phyloP scores from a whole-genome alignment of 2,888 invertebrate genomes.

The Syrista parreyssii region DNA sequence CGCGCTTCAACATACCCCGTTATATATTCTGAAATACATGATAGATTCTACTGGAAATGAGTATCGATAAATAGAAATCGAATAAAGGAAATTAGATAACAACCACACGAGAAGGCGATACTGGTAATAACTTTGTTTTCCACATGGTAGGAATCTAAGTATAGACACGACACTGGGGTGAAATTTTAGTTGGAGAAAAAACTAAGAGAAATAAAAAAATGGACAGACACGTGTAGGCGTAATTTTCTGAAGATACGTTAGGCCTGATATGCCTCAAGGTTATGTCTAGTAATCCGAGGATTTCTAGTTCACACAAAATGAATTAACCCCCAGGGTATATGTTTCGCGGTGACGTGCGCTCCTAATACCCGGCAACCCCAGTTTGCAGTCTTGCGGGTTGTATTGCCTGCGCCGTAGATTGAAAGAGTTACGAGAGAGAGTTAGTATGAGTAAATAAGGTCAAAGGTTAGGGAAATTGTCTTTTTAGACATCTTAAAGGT shows the following conservation, averaged over 20 bases:
- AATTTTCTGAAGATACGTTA: neutral
- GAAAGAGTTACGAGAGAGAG: too few relatives aligned
- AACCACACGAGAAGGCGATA: neutral
- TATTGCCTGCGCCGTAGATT: neutral
- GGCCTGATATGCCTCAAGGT: neutral
- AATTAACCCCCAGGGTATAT: neutral
- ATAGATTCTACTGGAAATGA: neutral
- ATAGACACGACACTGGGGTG: neutral
- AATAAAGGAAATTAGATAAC: neutral
- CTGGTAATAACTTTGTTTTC: neutral
- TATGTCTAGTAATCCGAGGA: neutral
- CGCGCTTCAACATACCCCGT: neutral
- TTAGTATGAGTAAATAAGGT: too few relatives aligned
- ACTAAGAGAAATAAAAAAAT: neutral
- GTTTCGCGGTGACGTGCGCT: neutral
- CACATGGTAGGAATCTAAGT: neutral
- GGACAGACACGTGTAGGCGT: neutral
- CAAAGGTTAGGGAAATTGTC: too few relatives aligned
- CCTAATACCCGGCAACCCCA: slow-evolving; percentile 8
- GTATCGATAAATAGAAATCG: neutral
- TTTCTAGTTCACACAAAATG: neutral
- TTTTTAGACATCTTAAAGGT: neutral
- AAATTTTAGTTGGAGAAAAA: neutral
- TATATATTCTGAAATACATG: neutral
- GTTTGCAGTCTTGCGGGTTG: neutral